Base-by-base conservation (phyloP, 2,797 vertebrate genomes). In the Buceros bicornis region DNA sequence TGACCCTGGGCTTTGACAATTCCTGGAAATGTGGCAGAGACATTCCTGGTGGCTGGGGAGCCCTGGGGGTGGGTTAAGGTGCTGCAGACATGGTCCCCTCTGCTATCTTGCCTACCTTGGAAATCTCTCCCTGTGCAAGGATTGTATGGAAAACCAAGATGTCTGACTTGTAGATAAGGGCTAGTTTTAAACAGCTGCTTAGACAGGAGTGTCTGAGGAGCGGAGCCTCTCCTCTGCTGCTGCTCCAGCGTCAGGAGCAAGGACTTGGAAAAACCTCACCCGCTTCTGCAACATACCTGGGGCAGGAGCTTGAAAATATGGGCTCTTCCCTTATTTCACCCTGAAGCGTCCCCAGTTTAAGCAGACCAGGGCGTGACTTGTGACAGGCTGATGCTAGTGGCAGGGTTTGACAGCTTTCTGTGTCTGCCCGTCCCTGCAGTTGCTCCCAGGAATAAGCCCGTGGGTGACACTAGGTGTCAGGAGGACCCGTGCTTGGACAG, bases 131-230 rank as follows among this genome's bases (percentile, higher is more conserved):
- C 3, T 19, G 11, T 54, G 58, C 62, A 66, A 57, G 16, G 47
- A n/a, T 11, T 29, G 47, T 51, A 25, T n/a, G 18, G 37, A 47
- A 57, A 66, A 24, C 0, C 0, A 10, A 35, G 33, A 6, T 48
- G 21, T 17, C 33, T 43, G 24, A 7, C 26, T 53, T 72, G 54
- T 6, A 57, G 74, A 8, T 33, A 25, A 84, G 37, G 78, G 20
- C 3, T 72, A 18, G 19, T 22, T 80, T 71, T 72, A 25, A 28
- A 14, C 48, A 67, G 19, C n/a, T 51, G 16, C 8, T 70, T 47
- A 5, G 21, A 7, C 37, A 54, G 11, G 50, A 42, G 4, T 3
- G 10, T 66, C 17, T 54, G 64, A 16, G 0, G 1, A 42, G 9
- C 56, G 57, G n/a, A 90, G 5, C 31, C 14, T 86, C n/a, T 70